phyloP scores from a whole-genome alignment of 2,113 vertebrate species.

The Erythrocercus mccallii region DNA sequence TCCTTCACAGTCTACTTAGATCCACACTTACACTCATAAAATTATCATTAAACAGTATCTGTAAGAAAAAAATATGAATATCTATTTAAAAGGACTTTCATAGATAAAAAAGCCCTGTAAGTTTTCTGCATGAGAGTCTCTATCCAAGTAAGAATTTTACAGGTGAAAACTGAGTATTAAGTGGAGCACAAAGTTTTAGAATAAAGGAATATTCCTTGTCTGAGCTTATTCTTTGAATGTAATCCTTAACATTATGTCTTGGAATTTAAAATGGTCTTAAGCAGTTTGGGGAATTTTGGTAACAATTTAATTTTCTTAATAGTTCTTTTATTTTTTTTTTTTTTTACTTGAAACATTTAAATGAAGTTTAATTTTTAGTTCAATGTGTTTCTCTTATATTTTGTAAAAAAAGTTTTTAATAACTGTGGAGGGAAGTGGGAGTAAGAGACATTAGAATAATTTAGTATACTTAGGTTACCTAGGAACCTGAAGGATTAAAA shows the following conservation, averaged over 20 bases:
- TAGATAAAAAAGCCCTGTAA: accelerated
- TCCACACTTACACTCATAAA: not conserved
- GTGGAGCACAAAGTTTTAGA: not conserved
- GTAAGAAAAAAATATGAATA: not conserved
- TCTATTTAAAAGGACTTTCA: not conserved
- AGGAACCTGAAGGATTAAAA: not conserved
- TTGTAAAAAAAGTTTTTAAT: not conserved
- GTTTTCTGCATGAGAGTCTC: not conserved
- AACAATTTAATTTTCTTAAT: not conserved
- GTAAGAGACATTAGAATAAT: not conserved
- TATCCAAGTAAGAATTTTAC: not conserved
- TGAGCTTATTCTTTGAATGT: not conserved
- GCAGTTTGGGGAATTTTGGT: not conserved
- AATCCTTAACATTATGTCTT: not conserved
- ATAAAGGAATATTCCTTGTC: not conserved
- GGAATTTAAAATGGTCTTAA: not conserved
- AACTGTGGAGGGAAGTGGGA: not conserved
- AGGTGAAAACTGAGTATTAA: not conserved
- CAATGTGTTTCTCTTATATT: not conserved
- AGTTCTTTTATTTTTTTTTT: too few species aligned
- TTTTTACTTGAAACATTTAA: not conserved
- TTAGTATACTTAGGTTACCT: not conserved
- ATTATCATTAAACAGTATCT: not conserved
- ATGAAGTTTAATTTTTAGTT: not conserved
- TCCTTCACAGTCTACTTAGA: not conserved